A percentile compares a stretch with the other conserved stretches of the same genome.
Conservation (phyloP, 2,888 invertebrate species). For the Sarcophaga caerulescens region DNA sequence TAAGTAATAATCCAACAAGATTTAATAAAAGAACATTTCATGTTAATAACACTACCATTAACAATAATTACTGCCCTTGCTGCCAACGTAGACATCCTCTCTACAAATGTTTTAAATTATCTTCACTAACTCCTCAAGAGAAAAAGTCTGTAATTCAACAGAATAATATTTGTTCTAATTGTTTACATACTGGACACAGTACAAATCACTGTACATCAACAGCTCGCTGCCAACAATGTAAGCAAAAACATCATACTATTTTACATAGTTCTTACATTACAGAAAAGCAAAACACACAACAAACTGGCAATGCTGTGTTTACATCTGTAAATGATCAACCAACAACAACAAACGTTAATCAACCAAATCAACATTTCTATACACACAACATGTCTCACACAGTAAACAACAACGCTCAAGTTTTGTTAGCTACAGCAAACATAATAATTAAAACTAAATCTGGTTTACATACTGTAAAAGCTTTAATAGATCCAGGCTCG, state of each 20-base stretch:
- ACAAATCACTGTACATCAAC: slow-evolving; percentile 16
- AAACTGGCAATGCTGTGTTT: not conserved
- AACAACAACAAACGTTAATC: not conserved
- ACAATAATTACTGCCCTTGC: slow-evolving; percentile 26
- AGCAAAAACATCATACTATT: slow-evolving; percentile 42
- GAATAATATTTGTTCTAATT: slow-evolving; percentile 33
- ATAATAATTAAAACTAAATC: slow-evolving; percentile 8
- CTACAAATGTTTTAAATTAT: too few species aligned
- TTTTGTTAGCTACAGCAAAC: slow-evolving; percentile 31
- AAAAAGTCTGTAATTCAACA: slow-evolving; percentile 27
- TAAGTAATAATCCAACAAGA: not conserved
- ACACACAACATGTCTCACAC: not conserved
- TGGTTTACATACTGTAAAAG: slow-evolving; percentile 23
- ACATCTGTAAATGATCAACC: not conserved
- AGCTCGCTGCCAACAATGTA: slow-evolving; percentile 43
- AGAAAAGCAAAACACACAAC: slow-evolving; percentile 10
- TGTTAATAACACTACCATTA: slow-evolving; percentile 14
- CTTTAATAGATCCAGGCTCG: slow-evolving; percentile 17
- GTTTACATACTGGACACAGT: slow-evolving; percentile 30
- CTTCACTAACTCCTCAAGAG: too few species aligned
- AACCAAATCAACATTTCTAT: slow-evolving; percentile 12
- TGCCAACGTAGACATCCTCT: slow-evolving; percentile 31
- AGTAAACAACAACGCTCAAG: not conserved
- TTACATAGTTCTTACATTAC: slow-evolving; percentile 34
- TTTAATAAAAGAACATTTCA: slow-evolving; percentile 17